phyloP scores from a whole-genome alignment of 2,113 vertebrate species.

The Platycercus adscitus region DNA sequence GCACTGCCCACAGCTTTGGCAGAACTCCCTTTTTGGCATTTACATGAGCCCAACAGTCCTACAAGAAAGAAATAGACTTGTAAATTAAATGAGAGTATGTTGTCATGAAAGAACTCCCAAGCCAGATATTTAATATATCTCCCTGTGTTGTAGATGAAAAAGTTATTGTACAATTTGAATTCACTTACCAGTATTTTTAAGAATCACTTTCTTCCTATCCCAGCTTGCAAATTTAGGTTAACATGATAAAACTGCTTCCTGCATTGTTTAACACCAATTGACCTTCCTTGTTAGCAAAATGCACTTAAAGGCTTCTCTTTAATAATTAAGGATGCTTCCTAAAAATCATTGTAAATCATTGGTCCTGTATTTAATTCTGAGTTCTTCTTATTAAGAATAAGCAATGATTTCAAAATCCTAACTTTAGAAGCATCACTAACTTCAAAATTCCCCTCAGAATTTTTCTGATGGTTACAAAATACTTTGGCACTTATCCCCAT shows the following conservation, averaged over 20 bases:
- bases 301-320: not conserved
- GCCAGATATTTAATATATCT: not conserved
- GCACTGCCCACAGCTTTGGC: constrained; percentile 88
- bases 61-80: not conserved
- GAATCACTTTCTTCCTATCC: not conserved
- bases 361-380: not conserved
- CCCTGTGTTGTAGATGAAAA: not conserved
- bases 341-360: not conserved
- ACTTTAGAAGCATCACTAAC: not conserved
- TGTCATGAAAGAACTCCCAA: not conserved
- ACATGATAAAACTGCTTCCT: not conserved
- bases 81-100: not conserved
- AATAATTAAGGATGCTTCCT: not conserved
- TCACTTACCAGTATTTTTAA: not conserved
- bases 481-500: not conserved
- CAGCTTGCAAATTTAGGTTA: not conserved
- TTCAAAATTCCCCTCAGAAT: not conserved
- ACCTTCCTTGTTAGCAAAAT: not conserved
- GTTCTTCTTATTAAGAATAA: not conserved
- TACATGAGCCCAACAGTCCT: constrained; percentile 96
- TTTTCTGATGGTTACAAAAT: not conserved
- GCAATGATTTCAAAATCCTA: not conserved
- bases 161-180: not conserved
- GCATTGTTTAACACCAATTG: not conserved
- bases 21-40: constrained; percentile 91